Evolutionary conservation across 2,888 invertebrate genomes (phyloP).

Genomic region (Pristionchus japonicus): DNA sequence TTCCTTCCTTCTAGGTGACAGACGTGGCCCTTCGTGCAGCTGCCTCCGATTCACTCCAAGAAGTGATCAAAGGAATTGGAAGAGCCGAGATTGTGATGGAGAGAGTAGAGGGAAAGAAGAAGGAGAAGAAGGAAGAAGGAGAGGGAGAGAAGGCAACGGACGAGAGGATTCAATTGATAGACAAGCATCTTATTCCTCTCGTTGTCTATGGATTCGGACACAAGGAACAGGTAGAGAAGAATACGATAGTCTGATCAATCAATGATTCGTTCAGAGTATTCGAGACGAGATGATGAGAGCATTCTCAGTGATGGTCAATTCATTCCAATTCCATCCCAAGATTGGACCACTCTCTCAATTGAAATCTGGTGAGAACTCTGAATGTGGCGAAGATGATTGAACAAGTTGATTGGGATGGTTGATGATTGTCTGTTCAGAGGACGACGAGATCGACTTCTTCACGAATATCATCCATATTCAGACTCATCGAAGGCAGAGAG

Average conservation of each 20-base stretch:
- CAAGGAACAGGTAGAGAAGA: constrained; percentile 51
- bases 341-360: constrained; percentile 72
- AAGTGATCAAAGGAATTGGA: constrained; percentile 48
- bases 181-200: constrained; percentile 56
- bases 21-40: constrained; percentile 46
- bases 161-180: constrained; percentile 46
- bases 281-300: constrained; percentile 86
- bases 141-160: not conserved
- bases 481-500: constrained; percentile 87
- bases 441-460: constrained; percentile 87
- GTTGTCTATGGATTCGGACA: constrained; percentile 53
- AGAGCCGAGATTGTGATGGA: constrained; percentile 28
- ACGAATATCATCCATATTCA: constrained; percentile 87
- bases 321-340: constrained; percentile 73
- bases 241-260: not conserved
- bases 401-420: not conserved
- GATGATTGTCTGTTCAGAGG: constrained; percentile 49
- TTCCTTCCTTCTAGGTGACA: not conserved
- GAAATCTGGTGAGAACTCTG: constrained; percentile 56
- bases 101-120: not conserved
- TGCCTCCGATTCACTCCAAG: constrained; percentile 52
- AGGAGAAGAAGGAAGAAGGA: not conserved
- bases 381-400: not conserved
- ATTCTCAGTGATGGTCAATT: constrained; percentile 82
- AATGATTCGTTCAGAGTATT: constrained; percentile 74